These are phyloP conservation scores for Synergus laeviventris DNA, from an alignment of 2,888 invertebrate species.

Conservation along the genomic window DNA sequence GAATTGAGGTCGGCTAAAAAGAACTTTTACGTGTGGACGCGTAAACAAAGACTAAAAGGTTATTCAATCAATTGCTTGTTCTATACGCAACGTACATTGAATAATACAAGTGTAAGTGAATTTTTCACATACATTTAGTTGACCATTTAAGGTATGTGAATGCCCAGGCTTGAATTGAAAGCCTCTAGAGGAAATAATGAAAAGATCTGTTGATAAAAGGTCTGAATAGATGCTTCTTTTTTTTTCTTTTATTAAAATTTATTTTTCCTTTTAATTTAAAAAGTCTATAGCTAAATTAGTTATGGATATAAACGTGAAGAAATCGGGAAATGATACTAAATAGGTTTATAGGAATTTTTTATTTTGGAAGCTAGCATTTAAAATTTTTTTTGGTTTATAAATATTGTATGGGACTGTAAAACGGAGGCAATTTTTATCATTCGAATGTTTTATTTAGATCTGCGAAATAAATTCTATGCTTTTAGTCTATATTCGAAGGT, in stretches of 20 bases:
- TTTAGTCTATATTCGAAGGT: background rate
- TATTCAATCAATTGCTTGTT: background rate
- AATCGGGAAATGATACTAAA: background rate
- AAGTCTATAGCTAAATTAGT: background rate
- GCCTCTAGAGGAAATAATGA: background rate
- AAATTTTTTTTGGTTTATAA: too few relatives aligned
- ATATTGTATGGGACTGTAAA: too few relatives aligned
- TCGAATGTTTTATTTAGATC: background rate
- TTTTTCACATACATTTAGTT: background rate
- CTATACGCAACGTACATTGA: background rate
- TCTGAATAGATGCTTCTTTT: background rate
- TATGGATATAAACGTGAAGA: background rate
- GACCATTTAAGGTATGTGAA: background rate
- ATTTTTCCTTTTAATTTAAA: background rate
- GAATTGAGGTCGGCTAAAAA: background rate
- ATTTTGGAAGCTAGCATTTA: too few relatives aligned
- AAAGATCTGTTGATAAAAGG: background rate
- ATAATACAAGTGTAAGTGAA: background rate
- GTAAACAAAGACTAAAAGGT: background rate
- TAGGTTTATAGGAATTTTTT: background rate
- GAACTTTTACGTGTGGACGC: background rate
- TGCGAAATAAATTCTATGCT: background rate
- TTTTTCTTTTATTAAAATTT: background rate
- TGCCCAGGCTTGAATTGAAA: background rate
- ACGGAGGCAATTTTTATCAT: too few relatives aligned